Percentiles rank a stretch among this genome's conserved stretches.
phyloP scores from a whole-genome alignment of 2,888 invertebrate genomes.

The Ceramica pisi region DNA sequence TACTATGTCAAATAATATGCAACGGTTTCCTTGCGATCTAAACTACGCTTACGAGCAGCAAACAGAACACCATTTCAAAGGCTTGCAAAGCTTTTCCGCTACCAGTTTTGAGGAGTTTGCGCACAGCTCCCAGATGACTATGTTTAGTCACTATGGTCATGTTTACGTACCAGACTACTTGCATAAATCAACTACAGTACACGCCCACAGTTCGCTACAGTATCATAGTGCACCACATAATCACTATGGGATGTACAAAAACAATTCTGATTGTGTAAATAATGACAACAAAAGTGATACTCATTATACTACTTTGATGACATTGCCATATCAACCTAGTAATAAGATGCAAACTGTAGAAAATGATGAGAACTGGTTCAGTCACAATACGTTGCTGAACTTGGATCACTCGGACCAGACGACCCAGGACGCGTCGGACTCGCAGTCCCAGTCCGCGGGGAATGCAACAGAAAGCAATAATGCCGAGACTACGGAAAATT shows the following conservation, averaged over 20 bases:
- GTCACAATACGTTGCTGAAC: conserved; percentile 84
- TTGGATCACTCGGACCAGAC: conserved; percentile 83
- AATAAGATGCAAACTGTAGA: conserved; percentile 93
- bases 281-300: conserved; percentile 89
- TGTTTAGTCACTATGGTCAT: conserved; percentile 89
- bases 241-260: conserved; percentile 86
- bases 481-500: conserved; percentile 92
- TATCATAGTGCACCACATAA: conserved; percentile 82
- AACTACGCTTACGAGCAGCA: conserved; percentile 85
- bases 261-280: conserved; percentile 80
- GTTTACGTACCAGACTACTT: conserved; percentile 87
- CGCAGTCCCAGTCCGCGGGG: conserved; percentile 70
- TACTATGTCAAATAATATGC: conserved; percentile 80
- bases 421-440: conserved; percentile 80
- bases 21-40: conserved; percentile 87
- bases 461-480: conserved; percentile 72
- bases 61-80: conserved; percentile 82
- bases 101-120: conserved; percentile 90
- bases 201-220: conserved; percentile 80
- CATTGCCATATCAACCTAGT: conserved; percentile 91
- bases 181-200: conserved; percentile 80
- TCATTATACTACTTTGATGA: conserved; percentile 92
- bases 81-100: conserved; percentile 87
- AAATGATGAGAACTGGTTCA: conserved; percentile 89
- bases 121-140: conserved; percentile 87